A percentile compares a stretch with the other conserved stretches of the same genome.
Evolutionary conservation across 2,797 vertebrate genomes (phyloP).

Genomic region (Gallinago solitaria): DNA sequence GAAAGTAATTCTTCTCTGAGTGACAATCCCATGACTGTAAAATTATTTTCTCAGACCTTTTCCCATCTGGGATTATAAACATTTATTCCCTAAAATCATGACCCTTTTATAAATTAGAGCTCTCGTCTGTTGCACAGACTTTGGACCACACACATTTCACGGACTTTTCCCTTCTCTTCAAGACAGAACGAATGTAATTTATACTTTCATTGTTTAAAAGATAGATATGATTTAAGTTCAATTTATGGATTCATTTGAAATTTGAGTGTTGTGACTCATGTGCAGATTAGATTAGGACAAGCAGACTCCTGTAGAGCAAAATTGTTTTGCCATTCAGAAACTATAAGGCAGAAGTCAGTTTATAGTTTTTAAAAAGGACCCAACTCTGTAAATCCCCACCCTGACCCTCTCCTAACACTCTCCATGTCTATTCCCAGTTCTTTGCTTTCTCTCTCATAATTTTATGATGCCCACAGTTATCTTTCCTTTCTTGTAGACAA

Average conservation of each 20-base stretch:
- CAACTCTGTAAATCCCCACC: not conserved
- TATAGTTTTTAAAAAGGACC: not conserved
- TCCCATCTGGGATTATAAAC: constrained; percentile 26
- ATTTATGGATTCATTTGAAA: not conserved
- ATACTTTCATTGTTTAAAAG: constrained; percentile 4
- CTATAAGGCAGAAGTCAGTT: not conserved
- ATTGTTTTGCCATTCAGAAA: not conserved
- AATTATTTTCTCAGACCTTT: constrained; percentile 14
- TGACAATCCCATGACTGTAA: not conserved
- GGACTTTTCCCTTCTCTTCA: not conserved
- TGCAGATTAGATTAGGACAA: not conserved
- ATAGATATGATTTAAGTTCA: not conserved
- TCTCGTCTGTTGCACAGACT: not conserved
- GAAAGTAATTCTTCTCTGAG: not conserved
- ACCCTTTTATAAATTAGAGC: not conserved
- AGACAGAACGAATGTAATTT: not conserved
- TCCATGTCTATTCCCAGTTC: not conserved
- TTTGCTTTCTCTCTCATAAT: not conserved
- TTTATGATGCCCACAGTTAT: not conserved
- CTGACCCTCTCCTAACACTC: not conserved
- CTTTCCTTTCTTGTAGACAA: not conserved
- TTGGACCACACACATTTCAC: constrained; percentile 22
- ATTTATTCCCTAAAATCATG: not conserved
- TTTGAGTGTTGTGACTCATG: not conserved
- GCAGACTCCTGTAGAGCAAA: not conserved